Evolutionary conservation across 2,113 vertebrate species (phyloP).

Genomic region (Colistium nudipinnis): DNA sequence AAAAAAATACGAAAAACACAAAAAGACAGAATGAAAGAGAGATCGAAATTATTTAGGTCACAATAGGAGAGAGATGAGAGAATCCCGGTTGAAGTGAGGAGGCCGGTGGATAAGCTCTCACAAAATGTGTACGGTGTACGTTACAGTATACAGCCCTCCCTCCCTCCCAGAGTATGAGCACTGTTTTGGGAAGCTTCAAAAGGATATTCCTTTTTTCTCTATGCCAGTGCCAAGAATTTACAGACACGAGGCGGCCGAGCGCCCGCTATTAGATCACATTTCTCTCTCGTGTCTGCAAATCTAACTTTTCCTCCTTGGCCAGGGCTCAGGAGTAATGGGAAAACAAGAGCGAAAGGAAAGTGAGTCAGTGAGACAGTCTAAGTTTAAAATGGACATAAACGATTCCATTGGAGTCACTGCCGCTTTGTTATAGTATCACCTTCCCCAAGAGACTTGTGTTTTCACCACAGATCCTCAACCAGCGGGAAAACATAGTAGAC

Average conservation of each 20-base stretch:
- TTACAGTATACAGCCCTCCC: constrained; percentile 44
- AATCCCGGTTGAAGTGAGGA: constrained; percentile 23
- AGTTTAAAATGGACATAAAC: constrained; percentile 18
- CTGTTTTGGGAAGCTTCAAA: constrained; percentile 64
- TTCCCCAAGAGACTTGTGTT: constrained; percentile 5
- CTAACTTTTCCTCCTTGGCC: constrained; percentile 45
- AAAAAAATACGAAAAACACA: not conserved
- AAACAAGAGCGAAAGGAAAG: constrained; percentile 11
- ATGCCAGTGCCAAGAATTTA: constrained; percentile 59
- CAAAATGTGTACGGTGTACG: constrained; percentile 53
- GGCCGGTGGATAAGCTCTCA: constrained; percentile 40
- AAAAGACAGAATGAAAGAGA: not conserved
- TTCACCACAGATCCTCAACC: constrained; percentile 4
- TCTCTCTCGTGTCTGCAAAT: constrained; percentile 46
- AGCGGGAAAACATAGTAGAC: not conserved
- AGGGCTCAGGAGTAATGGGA: constrained; percentile 14
- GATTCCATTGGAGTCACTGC: not conserved
- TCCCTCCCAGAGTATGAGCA: constrained; percentile 29
- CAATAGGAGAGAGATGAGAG: constrained; percentile 17
- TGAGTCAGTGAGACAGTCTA: not conserved
- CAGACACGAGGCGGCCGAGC: constrained; percentile 62
- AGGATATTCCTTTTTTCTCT: constrained; percentile 67
- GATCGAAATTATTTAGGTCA: not conserved
- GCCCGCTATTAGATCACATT: constrained; percentile 68
- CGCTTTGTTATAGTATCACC: constrained; percentile 39